These are phyloP conservation scores for Agapornis roseicollis DNA, from an alignment of 2,113 vertebrate species.

Conservation along the genomic window DNA sequence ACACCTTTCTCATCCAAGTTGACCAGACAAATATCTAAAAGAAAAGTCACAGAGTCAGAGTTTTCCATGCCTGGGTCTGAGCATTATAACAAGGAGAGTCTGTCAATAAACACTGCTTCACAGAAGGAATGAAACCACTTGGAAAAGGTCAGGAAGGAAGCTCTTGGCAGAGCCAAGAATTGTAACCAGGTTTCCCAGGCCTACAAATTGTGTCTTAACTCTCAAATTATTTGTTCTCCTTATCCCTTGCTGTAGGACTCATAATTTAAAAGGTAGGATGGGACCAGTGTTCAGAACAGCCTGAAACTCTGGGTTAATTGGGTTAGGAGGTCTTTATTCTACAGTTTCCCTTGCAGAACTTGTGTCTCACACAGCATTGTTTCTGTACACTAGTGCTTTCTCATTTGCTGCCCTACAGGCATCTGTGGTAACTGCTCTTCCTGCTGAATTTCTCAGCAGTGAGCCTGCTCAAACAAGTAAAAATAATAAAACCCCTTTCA, in stretches of 20 bases:
- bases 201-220: background rate
- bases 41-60: background rate
- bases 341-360: background rate
- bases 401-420: background rate
- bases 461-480: background rate
- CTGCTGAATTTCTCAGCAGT: background rate
- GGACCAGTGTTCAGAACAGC: background rate
- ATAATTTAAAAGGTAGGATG: background rate
- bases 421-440: background rate
- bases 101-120: background rate
- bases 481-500: background rate
- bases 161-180: conserved; percentile 6
- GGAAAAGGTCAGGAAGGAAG: background rate
- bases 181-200: background rate
- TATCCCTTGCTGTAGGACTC: background rate
- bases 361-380: background rate
- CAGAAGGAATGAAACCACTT: background rate
- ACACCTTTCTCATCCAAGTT: background rate
- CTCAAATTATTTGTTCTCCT: background rate
- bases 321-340: background rate
- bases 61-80: background rate
- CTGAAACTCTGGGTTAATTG: background rate
- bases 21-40: background rate
- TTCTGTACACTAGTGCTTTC: background rate
- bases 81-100: background rate